Conservation (phyloP, 2,888 invertebrate genomes). For the Alsophila aescularia region DNA sequence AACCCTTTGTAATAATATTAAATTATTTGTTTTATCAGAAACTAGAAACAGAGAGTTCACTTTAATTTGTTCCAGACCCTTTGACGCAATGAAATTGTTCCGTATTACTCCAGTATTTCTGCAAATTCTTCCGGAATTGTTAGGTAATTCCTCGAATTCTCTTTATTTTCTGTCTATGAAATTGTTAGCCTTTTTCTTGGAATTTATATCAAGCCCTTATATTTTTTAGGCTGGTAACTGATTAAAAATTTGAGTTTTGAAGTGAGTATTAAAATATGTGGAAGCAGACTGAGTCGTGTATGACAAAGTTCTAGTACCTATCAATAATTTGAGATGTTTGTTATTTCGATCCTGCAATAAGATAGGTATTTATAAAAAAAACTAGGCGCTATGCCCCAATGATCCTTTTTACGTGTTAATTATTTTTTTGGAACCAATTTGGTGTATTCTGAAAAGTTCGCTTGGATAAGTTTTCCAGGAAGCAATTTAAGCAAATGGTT, state of each 20-base stretch:
- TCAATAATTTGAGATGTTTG: too few species aligned
- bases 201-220: background rate
- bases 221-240: background rate
- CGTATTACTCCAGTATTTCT: constrained; percentile 4
- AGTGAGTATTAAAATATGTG: too few species aligned
- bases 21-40: constrained; percentile 15
- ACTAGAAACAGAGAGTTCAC: constrained; percentile 21
- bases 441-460: background rate
- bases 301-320: too few species aligned
- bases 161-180: background rate
- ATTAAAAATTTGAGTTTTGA: too few species aligned
- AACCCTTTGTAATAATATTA: constrained; percentile 14
- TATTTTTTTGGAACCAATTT: too few species aligned
- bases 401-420: too few species aligned
- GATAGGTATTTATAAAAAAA: too few species aligned
- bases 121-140: constrained; percentile 5
- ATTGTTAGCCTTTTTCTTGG: background rate
- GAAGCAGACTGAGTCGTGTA: too few species aligned
- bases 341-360: too few species aligned
- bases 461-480: background rate
- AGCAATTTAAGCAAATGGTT: background rate
- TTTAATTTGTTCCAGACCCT: constrained; percentile 18
- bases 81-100: constrained; percentile 18
- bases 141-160: background rate
- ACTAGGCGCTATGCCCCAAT: too few species aligned